Conservation (phyloP, 2,888 invertebrate genomes). For the Cetonia aurata region DNA sequence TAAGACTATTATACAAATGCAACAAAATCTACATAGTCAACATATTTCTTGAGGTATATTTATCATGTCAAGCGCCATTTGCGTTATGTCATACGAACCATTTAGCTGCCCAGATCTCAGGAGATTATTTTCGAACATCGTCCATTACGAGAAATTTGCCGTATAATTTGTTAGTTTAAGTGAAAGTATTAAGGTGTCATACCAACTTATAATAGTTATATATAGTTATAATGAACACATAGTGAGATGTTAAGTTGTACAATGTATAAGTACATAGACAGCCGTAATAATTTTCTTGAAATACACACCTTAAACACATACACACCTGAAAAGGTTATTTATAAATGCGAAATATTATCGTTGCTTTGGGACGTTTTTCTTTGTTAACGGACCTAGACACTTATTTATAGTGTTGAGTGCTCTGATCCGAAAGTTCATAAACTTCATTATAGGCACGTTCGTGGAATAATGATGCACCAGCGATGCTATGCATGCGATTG, state of each 20-base stretch:
- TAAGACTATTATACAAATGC: too few species aligned
- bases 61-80: conserved; percentile 4
- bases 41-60: background rate
- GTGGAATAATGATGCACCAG: conserved; percentile 25
- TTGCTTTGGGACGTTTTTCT: conserved; percentile 16
- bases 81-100: conserved; percentile 13
- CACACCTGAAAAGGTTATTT: conserved; percentile 1
- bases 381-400: conserved; percentile 14
- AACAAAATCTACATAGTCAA: too few species aligned
- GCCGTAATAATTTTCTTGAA: background rate
- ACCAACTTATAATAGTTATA: background rate
- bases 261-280: too few species aligned
- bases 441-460: conserved; percentile 21
- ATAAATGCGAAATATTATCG: conserved; percentile 20
- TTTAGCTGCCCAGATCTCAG: background rate
- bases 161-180: conserved; percentile 17
- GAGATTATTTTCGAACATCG: conserved; percentile 1
- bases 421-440: conserved; percentile 17
- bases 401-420: conserved; percentile 20
- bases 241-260: too few species aligned
- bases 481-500: background rate
- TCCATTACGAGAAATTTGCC: conserved; percentile 11
- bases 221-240: background rate
- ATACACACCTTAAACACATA: conserved; percentile 12
- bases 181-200: background rate